Evolutionary conservation across 1,140 invertebrate species (phyloP).

Genomic region (Microplitis mediator): DNA sequence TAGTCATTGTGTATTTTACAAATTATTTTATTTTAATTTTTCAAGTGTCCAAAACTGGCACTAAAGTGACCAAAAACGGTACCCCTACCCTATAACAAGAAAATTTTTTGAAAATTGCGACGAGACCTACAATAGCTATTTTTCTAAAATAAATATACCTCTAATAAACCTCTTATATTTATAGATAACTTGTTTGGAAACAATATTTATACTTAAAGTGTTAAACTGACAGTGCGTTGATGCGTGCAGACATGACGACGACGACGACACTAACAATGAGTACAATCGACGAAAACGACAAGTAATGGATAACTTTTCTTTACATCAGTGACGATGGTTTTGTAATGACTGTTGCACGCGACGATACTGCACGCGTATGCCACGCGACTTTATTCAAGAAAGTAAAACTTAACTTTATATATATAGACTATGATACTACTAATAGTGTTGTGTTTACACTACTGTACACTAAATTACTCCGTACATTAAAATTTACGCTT

Average conservation of each 20-base stretch:
- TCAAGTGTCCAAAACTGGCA: too few species aligned
- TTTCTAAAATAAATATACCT: too few species aligned
- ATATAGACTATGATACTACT: background rate
- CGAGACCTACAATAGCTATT: too few species aligned
- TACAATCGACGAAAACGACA: slow-evolving; percentile 9
- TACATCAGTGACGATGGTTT: slow-evolving; percentile 15
- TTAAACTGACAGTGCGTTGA: background rate
- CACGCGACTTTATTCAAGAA: slow-evolving; percentile 36
- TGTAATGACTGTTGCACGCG: slow-evolving; percentile 27
- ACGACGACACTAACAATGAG: slow-evolving; percentile 6
- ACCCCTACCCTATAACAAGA: too few species aligned
- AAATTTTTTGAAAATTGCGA: too few species aligned
- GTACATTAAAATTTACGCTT: too few species aligned
- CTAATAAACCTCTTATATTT: too few species aligned
- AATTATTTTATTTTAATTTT: too few species aligned
- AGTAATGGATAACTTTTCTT: background rate
- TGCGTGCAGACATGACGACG: slow-evolving; percentile 35
- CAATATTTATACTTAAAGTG: too few species aligned
- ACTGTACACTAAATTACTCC: background rate
- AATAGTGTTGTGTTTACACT: background rate
- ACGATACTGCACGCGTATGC: slow-evolving; percentile 34
- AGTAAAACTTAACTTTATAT: background rate
- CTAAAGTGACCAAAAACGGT: too few species aligned
- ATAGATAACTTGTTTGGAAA: too few species aligned
- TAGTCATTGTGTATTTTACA: too few species aligned